Percentiles rank a stretch among this genome's conserved stretches.
phyloP scores from a whole-genome alignment of 37 sponge, comb jelly and placozoan genomes.

The Agelas oroides region DNA sequence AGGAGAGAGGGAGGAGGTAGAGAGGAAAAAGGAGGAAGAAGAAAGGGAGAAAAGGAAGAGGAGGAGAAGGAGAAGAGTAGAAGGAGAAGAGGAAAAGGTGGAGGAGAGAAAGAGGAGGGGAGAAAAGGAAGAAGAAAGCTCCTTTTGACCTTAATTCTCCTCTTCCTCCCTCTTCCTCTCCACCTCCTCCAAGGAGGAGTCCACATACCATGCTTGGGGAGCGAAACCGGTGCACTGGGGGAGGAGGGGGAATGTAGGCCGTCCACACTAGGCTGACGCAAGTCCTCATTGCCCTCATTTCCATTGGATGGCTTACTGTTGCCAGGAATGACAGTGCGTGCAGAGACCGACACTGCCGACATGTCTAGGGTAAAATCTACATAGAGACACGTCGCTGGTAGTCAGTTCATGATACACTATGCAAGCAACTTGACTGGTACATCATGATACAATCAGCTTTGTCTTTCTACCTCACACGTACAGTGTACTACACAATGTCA shows the following conservation, averaged over 20 bases:
- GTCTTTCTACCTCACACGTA: too few species aligned
- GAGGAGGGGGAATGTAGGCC: slow-evolving; percentile 38
- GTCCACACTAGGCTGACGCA: slow-evolving; percentile 69
- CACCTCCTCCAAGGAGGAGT: not conserved
- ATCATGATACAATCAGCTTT: too few species aligned
- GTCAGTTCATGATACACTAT: not conserved
- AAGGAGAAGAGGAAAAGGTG: too few species aligned
- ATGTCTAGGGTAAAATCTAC: slow-evolving; percentile 44
- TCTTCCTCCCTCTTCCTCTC: not conserved
- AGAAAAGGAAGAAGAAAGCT: not conserved
- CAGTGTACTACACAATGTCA: too few species aligned
- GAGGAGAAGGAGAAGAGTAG: not conserved
- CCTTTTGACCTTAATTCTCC: too few species aligned
- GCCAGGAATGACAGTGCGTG: not conserved
- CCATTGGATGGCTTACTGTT: not conserved
- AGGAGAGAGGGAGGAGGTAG: not conserved
- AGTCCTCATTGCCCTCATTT: not conserved
- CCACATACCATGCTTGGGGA: not conserved
- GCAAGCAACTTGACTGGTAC: too few species aligned
- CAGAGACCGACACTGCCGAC: slow-evolving; percentile 33
- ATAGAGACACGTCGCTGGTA: not conserved
- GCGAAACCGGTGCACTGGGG: not conserved
- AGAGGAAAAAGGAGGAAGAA: not conserved
- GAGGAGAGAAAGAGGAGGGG: not conserved
- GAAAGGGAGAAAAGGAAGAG: not conserved